Base-by-base conservation (phyloP, 2,113 vertebrate genomes). In the Charina bottae region DNA sequence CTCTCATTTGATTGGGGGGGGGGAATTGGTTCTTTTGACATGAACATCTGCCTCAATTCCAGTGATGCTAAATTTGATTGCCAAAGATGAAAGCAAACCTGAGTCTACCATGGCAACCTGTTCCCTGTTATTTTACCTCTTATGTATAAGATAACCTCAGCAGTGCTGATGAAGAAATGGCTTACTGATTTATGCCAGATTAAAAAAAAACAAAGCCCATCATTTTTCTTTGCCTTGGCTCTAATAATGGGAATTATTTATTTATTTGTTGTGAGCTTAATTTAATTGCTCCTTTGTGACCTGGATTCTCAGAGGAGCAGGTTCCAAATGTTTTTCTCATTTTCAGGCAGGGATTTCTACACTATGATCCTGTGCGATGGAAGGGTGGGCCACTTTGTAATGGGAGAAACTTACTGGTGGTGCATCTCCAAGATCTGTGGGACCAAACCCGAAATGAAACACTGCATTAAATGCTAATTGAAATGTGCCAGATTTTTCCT, bases 401-500 rank as follows among this genome's bases (percentile, higher is more conserved):
- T 94, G 94, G 93, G 95, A 96, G 95, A 95, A 94, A 96, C 90
- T 94, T 93, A 95, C 88, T 92, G 90, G 92, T 95, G 91, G 0
- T 58, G 92, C 93, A 94, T 96, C 95, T 95, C 90, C 55, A 95
- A 94, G 96, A 96, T 96, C 96, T 97, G 94, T 83, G 92, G 94
- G 92, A 93, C 95, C 84, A 92, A 96, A 95, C 96, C 95, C 95
- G 90, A 90, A 89, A 28, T 0, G 94, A 94, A 12, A 19, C 85
- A 94, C 94, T 96, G 89, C 86, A 13, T 95, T 91, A 93, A 85
- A 93, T 90, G 53, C 92, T 89, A 26, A 21, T 46, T 87, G 95
- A 97, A 97, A 97, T 97, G 95, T 94, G 60, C 91, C 97, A 97
- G 96, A 96, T 49, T 89, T 54, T 60, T 95, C 97, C 97, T 97